Evolutionary conservation across 2,888 invertebrate species (phyloP).

Genomic region (Macrophya annulata): DNA sequence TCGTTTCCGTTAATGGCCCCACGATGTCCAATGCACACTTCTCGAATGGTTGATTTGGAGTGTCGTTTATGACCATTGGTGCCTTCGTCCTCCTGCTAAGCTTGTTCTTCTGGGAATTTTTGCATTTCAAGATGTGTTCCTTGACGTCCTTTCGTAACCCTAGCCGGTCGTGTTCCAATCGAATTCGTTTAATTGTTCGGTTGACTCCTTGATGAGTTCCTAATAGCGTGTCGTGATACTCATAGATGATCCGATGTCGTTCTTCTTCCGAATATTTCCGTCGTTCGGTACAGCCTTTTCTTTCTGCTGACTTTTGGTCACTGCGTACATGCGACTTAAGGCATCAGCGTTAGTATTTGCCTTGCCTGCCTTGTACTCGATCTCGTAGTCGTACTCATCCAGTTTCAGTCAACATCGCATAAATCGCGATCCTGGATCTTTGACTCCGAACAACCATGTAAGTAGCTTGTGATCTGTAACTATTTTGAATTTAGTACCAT

Average conservation of each 20-base stretch:
- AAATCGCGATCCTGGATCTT: slow-evolving; percentile 59
- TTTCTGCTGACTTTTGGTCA: slow-evolving; percentile 7
- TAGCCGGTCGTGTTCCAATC: slow-evolving; percentile 63
- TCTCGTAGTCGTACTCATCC: slow-evolving; percentile 58
- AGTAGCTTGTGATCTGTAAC: no score
- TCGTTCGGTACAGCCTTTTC: background rate
- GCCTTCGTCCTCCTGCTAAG: slow-evolving; percentile 40
- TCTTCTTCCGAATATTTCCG: slow-evolving; percentile 30
- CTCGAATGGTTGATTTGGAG: slow-evolving; percentile 54
- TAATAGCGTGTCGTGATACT: slow-evolving; percentile 56
- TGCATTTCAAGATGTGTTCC: slow-evolving; percentile 63
- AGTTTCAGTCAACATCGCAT: slow-evolving; percentile 60
- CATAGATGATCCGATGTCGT: slow-evolving; percentile 16
- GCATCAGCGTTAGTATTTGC: no score
- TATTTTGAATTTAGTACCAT: no score
- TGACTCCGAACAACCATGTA: slow-evolving; percentile 58
- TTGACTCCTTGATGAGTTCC: slow-evolving; percentile 59
- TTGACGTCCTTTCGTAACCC: slow-evolving; percentile 59
- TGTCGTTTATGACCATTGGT: slow-evolving; percentile 54
- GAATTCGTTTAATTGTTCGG: slow-evolving; percentile 60
- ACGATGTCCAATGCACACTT: slow-evolving; percentile 59
- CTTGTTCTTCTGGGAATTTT: slow-evolving; percentile 69
- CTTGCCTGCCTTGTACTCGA: slow-evolving; percentile 57
- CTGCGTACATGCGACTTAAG: slow-evolving; percentile 42
- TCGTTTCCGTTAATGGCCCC: slow-evolving; percentile 57